A percentile compares a stretch with the other conserved stretches of the same genome.
phyloP scores from a whole-genome alignment of 2,113 vertebrate species.

The Sebastes fasciatus region DNA sequence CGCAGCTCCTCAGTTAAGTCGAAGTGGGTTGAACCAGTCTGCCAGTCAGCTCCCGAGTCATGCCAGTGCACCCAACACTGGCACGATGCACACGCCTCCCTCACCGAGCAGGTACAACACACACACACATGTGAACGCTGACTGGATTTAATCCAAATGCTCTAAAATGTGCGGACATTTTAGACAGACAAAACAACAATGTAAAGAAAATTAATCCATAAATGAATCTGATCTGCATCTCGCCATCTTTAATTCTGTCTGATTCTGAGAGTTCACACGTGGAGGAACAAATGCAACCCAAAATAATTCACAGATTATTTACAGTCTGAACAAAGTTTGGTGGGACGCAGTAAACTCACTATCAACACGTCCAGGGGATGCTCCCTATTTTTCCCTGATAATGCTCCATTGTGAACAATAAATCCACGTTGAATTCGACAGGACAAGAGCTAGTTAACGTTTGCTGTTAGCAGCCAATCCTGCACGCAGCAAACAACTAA shows the following conservation, averaged over 20 bases:
- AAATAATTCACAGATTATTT: background rate
- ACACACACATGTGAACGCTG: background rate
- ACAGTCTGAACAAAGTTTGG: background rate
- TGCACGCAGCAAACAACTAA: too few species aligned
- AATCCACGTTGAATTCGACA: too few species aligned
- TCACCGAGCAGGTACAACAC: slow-evolving; percentile 95
- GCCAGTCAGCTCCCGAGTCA: slow-evolving; percentile 97
- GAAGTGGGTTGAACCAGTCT: slow-evolving; percentile 92
- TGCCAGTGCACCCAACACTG: slow-evolving; percentile 93
- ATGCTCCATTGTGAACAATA: too few species aligned
- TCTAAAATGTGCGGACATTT: background rate
- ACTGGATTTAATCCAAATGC: background rate
- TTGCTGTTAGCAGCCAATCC: too few species aligned
- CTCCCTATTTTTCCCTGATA: too few species aligned
- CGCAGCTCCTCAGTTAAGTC: slow-evolving; percentile 93
- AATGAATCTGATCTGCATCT: too few species aligned
- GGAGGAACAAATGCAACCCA: background rate
- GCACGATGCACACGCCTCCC: slow-evolving; percentile 98
- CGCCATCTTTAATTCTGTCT: background rate
- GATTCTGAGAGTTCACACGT: background rate
- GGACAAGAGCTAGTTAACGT: too few species aligned
- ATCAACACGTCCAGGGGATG: too few species aligned
- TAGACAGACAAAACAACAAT: background rate
- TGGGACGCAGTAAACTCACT: too few species aligned
- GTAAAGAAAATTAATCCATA: too few species aligned